Conservation (phyloP, 1,140 invertebrate species). For the Cydia pomonella region DNA sequence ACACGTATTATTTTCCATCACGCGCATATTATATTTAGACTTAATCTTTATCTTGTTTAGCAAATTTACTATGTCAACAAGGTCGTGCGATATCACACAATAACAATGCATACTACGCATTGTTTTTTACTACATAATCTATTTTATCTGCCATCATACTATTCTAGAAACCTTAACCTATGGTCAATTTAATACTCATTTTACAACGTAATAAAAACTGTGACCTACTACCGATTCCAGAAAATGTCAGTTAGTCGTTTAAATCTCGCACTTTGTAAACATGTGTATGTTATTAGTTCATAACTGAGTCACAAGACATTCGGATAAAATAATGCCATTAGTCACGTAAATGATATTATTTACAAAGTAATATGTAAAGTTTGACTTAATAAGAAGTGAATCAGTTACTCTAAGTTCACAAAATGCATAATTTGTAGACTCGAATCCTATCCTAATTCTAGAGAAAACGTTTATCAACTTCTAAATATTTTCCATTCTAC, state of each 20-base stretch:
- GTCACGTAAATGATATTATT: not conserved
- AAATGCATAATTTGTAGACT: no score
- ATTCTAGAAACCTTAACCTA: constrained; percentile 1
- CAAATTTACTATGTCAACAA: not conserved
- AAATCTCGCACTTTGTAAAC: not conserved
- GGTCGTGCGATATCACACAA: constrained; percentile 6
- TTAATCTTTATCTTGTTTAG: constrained; percentile 4
- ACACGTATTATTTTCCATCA: not conserved
- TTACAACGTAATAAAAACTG: not conserved
- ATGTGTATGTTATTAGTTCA: not conserved
- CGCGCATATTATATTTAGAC: not conserved
- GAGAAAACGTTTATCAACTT: no score
- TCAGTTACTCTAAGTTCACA: not conserved
- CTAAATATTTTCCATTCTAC: no score
- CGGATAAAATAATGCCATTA: not conserved
- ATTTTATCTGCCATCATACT: not conserved
- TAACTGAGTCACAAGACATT: constrained; percentile 13
- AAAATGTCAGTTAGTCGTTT: not conserved
- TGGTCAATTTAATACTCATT: not conserved
- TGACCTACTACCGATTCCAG: not conserved
- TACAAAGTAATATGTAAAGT: not conserved
- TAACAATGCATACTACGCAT: not conserved
- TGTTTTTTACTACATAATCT: constrained; percentile 8
- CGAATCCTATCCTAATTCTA: no score
- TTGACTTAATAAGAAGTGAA: not conserved